phyloP scores from a whole-genome alignment of 35 echinoderm and acorn worm genomes.

The Apostichopus californicus region DNA sequence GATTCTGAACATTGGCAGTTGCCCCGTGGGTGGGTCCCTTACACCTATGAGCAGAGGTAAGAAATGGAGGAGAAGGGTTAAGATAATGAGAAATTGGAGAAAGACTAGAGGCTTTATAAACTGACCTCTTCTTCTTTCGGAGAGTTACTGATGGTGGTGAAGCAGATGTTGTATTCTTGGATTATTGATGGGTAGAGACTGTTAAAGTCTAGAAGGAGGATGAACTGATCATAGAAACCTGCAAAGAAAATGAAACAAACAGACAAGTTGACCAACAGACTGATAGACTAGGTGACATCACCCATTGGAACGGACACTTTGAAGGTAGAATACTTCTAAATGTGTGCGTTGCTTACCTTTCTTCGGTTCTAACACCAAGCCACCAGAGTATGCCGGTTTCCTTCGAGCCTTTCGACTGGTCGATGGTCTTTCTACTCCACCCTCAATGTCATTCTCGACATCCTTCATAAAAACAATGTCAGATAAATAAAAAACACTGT shows the following conservation, averaged over 20 bases:
- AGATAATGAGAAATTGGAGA: neutral
- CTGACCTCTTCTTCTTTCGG: conserved; percentile 32
- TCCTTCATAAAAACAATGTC: neutral
- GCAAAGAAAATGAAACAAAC: conserved; percentile 14
- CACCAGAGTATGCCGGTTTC: conserved; percentile 91
- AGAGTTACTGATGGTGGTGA: conserved; percentile 85
- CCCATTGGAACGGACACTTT: too few relatives aligned
- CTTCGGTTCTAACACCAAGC: conserved; percentile 90
- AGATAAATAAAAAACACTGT: too few relatives aligned
- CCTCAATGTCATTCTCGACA: conserved; percentile 58
- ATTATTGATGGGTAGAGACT: conserved; percentile 97
- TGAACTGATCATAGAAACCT: conserved; percentile 98
- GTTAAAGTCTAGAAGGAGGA: conserved; percentile 94
- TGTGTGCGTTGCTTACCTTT: conserved; percentile 59
- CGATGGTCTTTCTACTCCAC: conserved; percentile 45
- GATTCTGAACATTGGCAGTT: too few relatives aligned
- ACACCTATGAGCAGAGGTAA: neutral
- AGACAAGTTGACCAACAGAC: neutral
- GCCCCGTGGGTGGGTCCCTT: too few relatives aligned
- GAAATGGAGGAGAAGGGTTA: neutral
- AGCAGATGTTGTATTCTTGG: conserved; percentile 98
- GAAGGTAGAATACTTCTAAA: too few relatives aligned
- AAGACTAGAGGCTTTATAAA: neutral
- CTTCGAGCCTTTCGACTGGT: conserved; percentile 63
- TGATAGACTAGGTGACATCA: too few relatives aligned